A percentile compares a stretch with the other conserved stretches of the same genome.
phyloP scores from a whole-genome alignment of 2,797 vertebrate genomes.

The Pygocentrus nattereri region DNA sequence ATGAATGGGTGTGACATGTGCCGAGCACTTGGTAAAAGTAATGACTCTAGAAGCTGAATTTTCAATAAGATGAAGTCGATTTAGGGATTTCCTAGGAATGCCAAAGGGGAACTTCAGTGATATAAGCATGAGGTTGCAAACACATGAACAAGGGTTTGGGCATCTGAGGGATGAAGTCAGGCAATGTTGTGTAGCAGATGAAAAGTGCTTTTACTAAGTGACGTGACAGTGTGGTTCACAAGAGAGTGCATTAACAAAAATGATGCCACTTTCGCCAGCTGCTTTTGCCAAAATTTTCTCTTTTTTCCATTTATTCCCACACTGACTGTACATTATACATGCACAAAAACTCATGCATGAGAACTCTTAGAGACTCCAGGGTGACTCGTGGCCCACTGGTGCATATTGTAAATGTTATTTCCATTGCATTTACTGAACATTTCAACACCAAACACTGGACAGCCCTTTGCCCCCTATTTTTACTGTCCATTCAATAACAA shows the following conservation, averaged over 20 bases:
- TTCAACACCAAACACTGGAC: neutral
- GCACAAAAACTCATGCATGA: neutral
- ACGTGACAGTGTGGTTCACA: neutral
- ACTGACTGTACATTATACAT: too few species aligned
- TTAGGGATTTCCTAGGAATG: neutral
- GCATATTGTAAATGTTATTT: neutral
- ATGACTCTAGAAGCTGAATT: neutral
- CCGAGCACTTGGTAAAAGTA: neutral
- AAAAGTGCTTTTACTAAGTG: neutral
- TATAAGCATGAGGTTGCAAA: neutral
- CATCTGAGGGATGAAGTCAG: neutral
- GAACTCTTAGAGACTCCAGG: neutral
- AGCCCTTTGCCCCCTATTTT: neutral
- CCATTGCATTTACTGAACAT: neutral
- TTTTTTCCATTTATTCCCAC: too few species aligned
- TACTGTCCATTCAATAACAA: neutral
- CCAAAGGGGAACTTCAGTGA: neutral
- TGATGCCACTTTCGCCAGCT: neutral
- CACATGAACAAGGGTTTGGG: neutral
- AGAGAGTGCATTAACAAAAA: neutral
- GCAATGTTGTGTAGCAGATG: neutral
- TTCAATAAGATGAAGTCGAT: neutral
- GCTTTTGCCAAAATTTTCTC: neutral
- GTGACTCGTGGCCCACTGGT: neutral
- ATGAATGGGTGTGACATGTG: conserved; percentile 1